Evolutionary conservation across 2,113 vertebrate genomes (phyloP), one percentile per base, ranked within the genome.

Genomic region (Phalacrocorax brasilianus): DNA sequence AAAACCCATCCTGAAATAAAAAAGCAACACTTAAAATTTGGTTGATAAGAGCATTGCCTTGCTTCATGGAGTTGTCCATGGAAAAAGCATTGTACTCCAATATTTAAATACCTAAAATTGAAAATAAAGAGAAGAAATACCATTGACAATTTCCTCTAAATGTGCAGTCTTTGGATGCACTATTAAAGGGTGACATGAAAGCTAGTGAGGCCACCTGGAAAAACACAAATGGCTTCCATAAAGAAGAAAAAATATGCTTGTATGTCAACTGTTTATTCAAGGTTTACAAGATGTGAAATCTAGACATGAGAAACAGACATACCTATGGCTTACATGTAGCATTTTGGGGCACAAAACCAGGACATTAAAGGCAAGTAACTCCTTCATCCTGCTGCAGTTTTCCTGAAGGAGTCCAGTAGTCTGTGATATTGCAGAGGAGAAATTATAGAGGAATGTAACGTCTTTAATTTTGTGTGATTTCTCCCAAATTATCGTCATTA

Each of bases 391-490:
- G 13, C 24, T 63, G 44, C 58, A 22, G 32, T n/a, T 87, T 71
- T 61, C 11, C 52, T 80, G 26, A 52, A 75, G 40, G 14, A 74
- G 49, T 11, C 5, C 16, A 26, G 24, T 40, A 30, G 49, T 16
- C 28, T 77, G 13, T 26, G 55, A 14, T 20, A 49, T 65, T 35
- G 5, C 19, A 44, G 33, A 58, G 23, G 56, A 56, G 15, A 52
- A 61, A 56, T 42, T 5, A 11, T 56, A 12, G n/a, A 74, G 20
- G 17, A 50, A 62, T 3, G 2, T 0, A 17, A 24, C 1, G 0
- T 35, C 15, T 58, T 78, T 78, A 6, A 6, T 47, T 83, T 56
- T 24, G 8, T 19, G 5, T 14, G n/a, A 28, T 38, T 74, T 89
- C 62, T 49, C 47, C 14, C 12, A 75, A 28, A 49, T 35, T 30